phyloP scores from a whole-genome alignment of 2,113 vertebrate species.

The Tragelaphus buxtoni region DNA sequence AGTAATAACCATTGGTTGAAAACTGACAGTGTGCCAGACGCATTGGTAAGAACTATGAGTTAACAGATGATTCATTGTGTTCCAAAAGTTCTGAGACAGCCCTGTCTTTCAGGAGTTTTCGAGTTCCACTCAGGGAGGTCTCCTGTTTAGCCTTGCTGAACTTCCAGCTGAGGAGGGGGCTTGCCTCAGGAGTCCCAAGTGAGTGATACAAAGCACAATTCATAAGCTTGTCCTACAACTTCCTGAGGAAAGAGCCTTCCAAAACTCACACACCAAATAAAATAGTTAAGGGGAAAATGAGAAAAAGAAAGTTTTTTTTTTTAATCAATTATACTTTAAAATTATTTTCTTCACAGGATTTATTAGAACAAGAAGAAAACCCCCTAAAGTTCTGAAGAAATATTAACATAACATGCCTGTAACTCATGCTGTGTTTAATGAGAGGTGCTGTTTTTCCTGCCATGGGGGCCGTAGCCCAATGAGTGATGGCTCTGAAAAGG shows the following conservation, averaged over 20 bases:
- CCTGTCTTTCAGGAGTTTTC: not conserved
- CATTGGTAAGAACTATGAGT: not conserved
- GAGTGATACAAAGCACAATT: slow-evolving; percentile 46
- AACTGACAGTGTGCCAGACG: not conserved
- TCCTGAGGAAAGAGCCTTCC: slow-evolving; percentile 58
- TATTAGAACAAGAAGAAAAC: slow-evolving; percentile 84
- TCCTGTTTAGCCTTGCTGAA: slow-evolving; percentile 16
- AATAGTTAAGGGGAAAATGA: slow-evolving; percentile 58
- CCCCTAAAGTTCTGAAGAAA: slow-evolving; percentile 88
- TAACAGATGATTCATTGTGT: slow-evolving; percentile 27
- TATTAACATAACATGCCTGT: slow-evolving; percentile 90
- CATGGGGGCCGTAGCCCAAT: slow-evolving; percentile 85
- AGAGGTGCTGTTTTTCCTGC: slow-evolving; percentile 91
- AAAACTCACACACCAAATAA: slow-evolving; percentile 47
- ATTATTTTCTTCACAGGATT: slow-evolving; percentile 83
- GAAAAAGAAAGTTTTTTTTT: not conserved
- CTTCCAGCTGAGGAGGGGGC: not conserved
- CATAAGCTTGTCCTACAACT: slow-evolving; percentile 66
- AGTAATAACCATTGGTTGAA: not conserved
- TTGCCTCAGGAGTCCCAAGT: not conserved
- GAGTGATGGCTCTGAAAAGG: slow-evolving; percentile 93
- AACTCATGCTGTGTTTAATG: slow-evolving; percentile 94
- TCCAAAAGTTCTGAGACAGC: not conserved
- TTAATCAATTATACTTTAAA: slow-evolving; percentile 84
- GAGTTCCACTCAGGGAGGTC: not conserved